Evolutionary conservation across 2,113 vertebrate species (phyloP), one percentile per base, ranked within the genome.

Genomic region (Lophius piscatorius): DNA sequence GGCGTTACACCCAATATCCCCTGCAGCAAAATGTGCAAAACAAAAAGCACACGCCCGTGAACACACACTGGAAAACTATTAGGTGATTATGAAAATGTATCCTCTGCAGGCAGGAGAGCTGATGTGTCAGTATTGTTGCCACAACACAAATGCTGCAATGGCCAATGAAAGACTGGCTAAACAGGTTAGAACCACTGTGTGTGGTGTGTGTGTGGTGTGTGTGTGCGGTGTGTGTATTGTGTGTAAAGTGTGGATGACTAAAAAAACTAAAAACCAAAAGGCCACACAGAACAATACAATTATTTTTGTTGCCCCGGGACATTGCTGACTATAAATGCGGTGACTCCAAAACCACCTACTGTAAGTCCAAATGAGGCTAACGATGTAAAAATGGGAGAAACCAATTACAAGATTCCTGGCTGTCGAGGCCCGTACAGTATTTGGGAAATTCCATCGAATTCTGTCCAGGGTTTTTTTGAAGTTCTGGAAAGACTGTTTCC

Each of bases 91-190:
- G 0, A 63, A 62, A 65, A 68, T 23, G 34, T 34, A 58, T 75
- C 55, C 50, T 57, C 50, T 17, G 40, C 46, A 59, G 24, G 40
- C 20, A 26, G 6, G 9, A 50, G n/a, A 58, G 56, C 55, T 50
- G 64, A 48, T 55, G 60, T 54, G 51, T 35, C 33, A 2, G 26
- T 51, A 14, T 42, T 75, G 69, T 79, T 81, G 48, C 49, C 51
- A 80, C 21, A 81, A 74, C 58, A 77, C 21, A 39, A 9, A 28
- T 0, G 6, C 23, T 23, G 18, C 29, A 73, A 62, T 76, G 74
- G 57, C 76, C 68, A 58, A 35, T 8, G 70, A 22, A 46, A 57
- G 70, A 81, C 83, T 70, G 73, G 83, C 76, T 35, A 9, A 34
- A 66, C 80, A 2, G 67, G 76, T 82, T 75, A 6, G 3, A 1